phyloP scores from a whole-genome alignment of 2,888 invertebrate species.

The Chironomus tentans region DNA sequence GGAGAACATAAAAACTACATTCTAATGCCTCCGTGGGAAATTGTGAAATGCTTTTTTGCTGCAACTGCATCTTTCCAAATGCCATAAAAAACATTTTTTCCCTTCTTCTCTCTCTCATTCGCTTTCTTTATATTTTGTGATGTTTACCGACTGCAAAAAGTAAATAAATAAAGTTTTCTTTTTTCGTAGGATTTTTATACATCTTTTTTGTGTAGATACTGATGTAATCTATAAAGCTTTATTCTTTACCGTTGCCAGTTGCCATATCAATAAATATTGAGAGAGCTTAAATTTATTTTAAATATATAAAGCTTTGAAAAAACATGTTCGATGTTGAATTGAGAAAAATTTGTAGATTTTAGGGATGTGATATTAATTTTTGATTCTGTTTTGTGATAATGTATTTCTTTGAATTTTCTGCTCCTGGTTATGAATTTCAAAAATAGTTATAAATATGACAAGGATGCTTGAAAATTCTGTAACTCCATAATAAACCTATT shows the following conservation, averaged over 20 bases:
- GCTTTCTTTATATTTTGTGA: not conserved
- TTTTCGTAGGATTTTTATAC: not conserved
- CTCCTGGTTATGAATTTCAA: no score
- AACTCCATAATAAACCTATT: no score
- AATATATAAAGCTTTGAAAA: no score
- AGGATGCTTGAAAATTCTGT: no score
- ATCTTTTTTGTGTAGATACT: not conserved
- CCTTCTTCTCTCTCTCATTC: no score
- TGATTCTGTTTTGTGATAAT: no score
- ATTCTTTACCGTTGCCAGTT: not conserved
- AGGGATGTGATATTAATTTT: no score
- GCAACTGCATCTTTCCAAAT: not conserved
- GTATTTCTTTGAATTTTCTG: no score
- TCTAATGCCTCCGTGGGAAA: slow-evolving; percentile 12
- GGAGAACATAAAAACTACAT: slow-evolving; percentile 18
- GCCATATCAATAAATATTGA: not conserved
- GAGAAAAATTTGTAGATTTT: no score
- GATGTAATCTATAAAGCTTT: not conserved
- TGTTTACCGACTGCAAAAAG: not conserved
- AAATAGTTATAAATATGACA: no score
- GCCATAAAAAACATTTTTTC: not conserved
- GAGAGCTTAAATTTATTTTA: not conserved
- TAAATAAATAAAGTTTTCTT: not conserved
- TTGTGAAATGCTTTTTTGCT: not conserved
- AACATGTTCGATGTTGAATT: no score